phyloP scores from a whole-genome alignment of 2,888 invertebrate genomes.

The Watsonalla binaria region DNA sequence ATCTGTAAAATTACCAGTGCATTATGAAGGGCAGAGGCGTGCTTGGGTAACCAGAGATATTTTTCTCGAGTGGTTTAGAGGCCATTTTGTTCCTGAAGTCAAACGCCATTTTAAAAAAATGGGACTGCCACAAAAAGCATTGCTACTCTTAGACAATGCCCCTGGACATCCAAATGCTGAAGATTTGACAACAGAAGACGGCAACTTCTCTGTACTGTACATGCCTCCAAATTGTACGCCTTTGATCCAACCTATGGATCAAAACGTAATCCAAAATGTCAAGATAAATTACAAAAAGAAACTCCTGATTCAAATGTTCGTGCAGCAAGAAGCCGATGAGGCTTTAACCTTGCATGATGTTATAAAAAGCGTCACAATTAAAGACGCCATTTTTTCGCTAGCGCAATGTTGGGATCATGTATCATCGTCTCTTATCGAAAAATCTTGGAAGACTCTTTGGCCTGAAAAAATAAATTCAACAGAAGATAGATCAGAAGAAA shows the following conservation, averaged over 20 bases:
- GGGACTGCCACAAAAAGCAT: conserved; percentile 21
- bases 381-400: conserved; percentile 25
- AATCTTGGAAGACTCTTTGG: conserved; percentile 29
- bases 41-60: conserved; percentile 8
- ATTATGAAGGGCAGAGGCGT: conserved; percentile 6
- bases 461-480: conserved; percentile 19
- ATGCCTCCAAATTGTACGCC: conserved; percentile 26
- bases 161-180: conserved; percentile 28
- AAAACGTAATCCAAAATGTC: conserved; percentile 27
- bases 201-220: conserved; percentile 26
- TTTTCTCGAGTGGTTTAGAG: conserved; percentile 7
- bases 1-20: conserved; percentile 8
- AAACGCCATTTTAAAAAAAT: conserved; percentile 6
- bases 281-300: conserved; percentile 26
- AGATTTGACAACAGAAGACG: conserved; percentile 32
- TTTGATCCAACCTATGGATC: conserved; percentile 29
- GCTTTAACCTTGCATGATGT: conserved; percentile 14
- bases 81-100: conserved; percentile 8
- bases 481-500: conserved; percentile 23
- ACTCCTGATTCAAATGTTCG: conserved; percentile 24
- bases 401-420: conserved; percentile 27
- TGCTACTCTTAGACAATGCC: conserved; percentile 28
- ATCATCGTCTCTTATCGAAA: conserved; percentile 20
- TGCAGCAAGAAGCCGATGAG: conserved; percentile 20
- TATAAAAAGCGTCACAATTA: conserved; percentile 21